Base-by-base conservation (phyloP, 2,888 invertebrate species). In the Dimorphilus gyrociliatus region DNA sequence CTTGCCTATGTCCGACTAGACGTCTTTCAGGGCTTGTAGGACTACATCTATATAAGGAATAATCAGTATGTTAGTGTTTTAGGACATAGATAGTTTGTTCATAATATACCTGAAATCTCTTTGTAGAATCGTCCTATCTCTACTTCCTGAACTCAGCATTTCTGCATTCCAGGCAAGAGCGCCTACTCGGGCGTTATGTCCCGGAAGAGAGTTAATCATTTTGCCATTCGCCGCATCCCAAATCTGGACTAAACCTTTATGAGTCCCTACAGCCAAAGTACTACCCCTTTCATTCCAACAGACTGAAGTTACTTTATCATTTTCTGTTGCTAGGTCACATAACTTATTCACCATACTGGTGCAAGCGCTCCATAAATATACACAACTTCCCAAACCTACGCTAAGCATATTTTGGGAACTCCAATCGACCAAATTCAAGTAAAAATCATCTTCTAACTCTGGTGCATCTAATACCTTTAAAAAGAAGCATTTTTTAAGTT, bases 401-500 rank as follows among this genome's bases (percentile, higher is more conserved):
- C 90, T 88, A 37, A 97, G 74, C 19, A 97, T 86, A 64, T 99
- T 99, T 65, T 88, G 88, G 30, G 90, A 84, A 4, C 92, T 92
- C 97, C 97, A 97, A 63, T 97, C 97, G 19, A 99, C 94, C 39
- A 99, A 72, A 66, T 99, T 97, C 45, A 99, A 67, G 62, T 92
- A 92, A 69, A 97, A 99, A 67, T 99, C 97, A 65, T 99, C 97
- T 66, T 94, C 86, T 33, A 92, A 66, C 64, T 92, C 90, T 3
- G 90, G 90, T 2, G 90, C 90, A 57, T 92, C 90, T 28, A 92
- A 68, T 19, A 90, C 79, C n/a, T n/a, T n/a, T n/a, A n/a, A n/a
- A n/a, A n/a, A n/a, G n/a, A n/a, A n/a, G n/a, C n/a, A n/a, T n/a
- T n/a, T n/a, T n/a, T n/a, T n/a, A n/a, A n/a, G n/a, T n/a, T n/a